A percentile compares a stretch with the other conserved stretches of the same genome.
Conservation (phyloP, 1,140 invertebrate genomes). For the Bombus huntii region DNA sequence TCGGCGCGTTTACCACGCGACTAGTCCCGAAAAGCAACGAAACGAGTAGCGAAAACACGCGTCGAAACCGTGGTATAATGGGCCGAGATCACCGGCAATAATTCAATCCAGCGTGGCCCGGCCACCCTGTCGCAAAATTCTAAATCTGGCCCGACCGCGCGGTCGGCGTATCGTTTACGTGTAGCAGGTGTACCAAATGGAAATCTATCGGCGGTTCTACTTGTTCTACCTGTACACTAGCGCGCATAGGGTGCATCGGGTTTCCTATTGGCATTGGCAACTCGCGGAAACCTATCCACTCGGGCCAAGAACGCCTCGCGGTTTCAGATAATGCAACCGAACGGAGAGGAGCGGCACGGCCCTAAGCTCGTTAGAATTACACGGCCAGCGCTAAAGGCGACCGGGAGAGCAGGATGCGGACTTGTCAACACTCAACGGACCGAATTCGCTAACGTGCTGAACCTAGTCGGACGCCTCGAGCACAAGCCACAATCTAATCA, state of each 20-base stretch:
- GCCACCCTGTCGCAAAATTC: conserved; percentile 37
- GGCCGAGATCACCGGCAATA: conserved; percentile 39
- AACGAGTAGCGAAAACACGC: neutral
- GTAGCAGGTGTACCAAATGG: conserved; percentile 52
- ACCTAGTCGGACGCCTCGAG: conserved; percentile 74
- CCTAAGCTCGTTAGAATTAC: conserved; percentile 78
- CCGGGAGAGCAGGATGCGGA: conserved; percentile 71
- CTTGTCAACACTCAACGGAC: conserved; percentile 78
- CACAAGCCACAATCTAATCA: conserved; percentile 79
- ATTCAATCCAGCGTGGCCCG: conserved; percentile 33
- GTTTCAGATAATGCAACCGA: conserved; percentile 70
- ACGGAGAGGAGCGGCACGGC: conserved; percentile 52
- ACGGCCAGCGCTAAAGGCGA: conserved; percentile 70
- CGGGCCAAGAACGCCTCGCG: conserved; percentile 65
- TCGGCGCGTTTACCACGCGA: neutral
- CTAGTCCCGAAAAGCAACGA: neutral
- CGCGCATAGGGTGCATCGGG: conserved; percentile 18
- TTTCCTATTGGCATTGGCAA: conserved; percentile 33
- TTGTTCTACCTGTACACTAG: conserved; percentile 31
- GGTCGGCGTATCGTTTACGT: conserved; percentile 48
- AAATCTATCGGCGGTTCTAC: conserved; percentile 42
- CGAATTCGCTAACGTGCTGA: conserved; percentile 77
- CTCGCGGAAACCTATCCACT: conserved; percentile 56
- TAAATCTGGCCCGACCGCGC: conserved; percentile 12
- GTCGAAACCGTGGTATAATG: neutral